Percentiles rank a stretch among this genome's conserved stretches.
These are phyloP conservation scores for Eublepharis macularius DNA, from an alignment of 2,113 vertebrate species.

Conservation along the genomic window DNA sequence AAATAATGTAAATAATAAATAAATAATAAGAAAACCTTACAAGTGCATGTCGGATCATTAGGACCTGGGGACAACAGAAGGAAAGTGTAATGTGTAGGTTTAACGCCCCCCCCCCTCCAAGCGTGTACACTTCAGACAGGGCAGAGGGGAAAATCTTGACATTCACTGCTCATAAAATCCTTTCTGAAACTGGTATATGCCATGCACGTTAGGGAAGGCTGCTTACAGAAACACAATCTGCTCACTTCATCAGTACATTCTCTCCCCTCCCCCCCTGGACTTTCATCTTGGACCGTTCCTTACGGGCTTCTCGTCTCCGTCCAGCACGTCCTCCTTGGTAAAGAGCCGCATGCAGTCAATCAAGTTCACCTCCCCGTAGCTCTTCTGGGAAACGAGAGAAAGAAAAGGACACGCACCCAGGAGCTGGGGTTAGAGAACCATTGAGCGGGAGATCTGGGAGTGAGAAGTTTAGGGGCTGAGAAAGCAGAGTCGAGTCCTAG, in stretches of 20 bases:
- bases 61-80: too few relatives aligned
- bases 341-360: slow-evolving; percentile 93
- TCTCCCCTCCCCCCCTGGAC: not conserved
- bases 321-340: slow-evolving; percentile 92
- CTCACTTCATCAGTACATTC: too few relatives aligned
- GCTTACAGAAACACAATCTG: not conserved
- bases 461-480: not conserved
- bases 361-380: slow-evolving; percentile 86
- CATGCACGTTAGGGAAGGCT: not conserved
- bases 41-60: too few relatives aligned
- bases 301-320: slow-evolving; percentile 94
- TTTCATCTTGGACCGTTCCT: not conserved
- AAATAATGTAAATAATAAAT: too few relatives aligned
- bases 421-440: accelerated
- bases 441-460: accelerated
- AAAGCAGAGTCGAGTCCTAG: too few relatives aligned
- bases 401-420: not conserved
- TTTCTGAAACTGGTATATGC: too few relatives aligned
- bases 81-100: too few relatives aligned
- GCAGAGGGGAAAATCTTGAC: too few relatives aligned
- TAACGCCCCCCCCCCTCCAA: too few relatives aligned
- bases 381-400: slow-evolving; percentile 72
- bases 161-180: too few relatives aligned
- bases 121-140: too few relatives aligned
- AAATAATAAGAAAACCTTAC: too few relatives aligned